Conservation (phyloP, 2,113 vertebrate genomes). For the Hemibagrus wyckioides region DNA sequence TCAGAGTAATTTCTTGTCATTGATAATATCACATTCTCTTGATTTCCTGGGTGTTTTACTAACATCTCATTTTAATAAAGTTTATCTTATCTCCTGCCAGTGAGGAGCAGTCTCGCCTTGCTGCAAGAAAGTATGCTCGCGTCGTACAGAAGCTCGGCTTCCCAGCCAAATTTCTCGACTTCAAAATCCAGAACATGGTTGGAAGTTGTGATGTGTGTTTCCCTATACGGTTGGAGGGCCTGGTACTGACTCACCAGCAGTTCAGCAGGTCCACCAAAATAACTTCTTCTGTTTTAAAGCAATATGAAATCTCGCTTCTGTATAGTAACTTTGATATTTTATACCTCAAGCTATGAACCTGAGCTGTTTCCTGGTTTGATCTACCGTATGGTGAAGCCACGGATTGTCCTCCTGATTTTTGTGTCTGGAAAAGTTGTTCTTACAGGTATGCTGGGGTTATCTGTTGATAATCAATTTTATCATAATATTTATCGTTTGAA, state of each 20-base stretch:
- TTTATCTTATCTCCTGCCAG: constrained; percentile 63
- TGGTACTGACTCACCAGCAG: constrained; percentile 91
- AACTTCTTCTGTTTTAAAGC: constrained; percentile 7
- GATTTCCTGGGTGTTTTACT: neutral
- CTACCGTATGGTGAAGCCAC: constrained; percentile 97
- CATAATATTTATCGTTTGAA: neutral
- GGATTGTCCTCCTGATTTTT: constrained; percentile 95
- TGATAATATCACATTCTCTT: neutral
- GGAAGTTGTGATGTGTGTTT: constrained; percentile 96
- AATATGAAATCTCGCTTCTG: neutral
- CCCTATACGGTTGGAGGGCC: constrained; percentile 88
- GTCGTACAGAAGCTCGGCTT: constrained; percentile 98
- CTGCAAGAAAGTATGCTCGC: constrained; percentile 90
- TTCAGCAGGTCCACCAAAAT: constrained; percentile 84
- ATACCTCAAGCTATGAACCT: constrained; percentile 85
- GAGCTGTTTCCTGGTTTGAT: constrained; percentile 97
- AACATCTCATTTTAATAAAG: neutral
- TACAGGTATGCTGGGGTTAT: constrained; percentile 77
- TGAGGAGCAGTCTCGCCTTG: constrained; percentile 92
- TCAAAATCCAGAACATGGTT: constrained; percentile 99
- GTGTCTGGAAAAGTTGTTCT: constrained; percentile 97
- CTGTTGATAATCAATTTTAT: neutral
- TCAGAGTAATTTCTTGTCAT: neutral
- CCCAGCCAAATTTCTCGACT: constrained; percentile 92
- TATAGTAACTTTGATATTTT: constrained; percentile 10